Base-by-base conservation (phyloP, 2,797 vertebrate species). In the Macropodus opercularis region DNA sequence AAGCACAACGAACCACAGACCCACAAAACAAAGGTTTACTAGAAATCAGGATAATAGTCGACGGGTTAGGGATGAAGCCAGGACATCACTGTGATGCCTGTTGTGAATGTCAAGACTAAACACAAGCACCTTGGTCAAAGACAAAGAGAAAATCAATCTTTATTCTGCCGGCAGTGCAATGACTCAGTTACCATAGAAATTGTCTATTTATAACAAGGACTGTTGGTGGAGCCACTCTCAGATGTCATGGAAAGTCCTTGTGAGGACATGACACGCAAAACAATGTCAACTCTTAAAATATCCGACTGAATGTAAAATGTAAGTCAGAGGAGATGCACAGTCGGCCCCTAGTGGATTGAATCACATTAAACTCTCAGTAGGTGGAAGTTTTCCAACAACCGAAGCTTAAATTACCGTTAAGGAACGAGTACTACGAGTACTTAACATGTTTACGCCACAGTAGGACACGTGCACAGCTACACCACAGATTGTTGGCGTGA, bases 131-230 rank as follows among this genome's bases (percentile, higher is more conserved):
- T 72, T 40, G 53, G 35, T 53, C 74, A 32, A 61, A 77, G 75
- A 79, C 73, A 27, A 9, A 8, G 49, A 65, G 61, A 63, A 79
- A 81, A 82, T 81, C 80, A 58, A 81, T 87, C 84, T 66, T 52
- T 46, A 55, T 72, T 69, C 69, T 36, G 63, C 44, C 54, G 8
- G 44, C 76, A 49, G 66, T 24, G 12, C 27, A 5, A 22, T 32
- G 73, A 67, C 73, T 72, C 26, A 2, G 76, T 74, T 65, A 39
- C 82, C 71, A 72, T 75, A 73, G 77, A 81, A 82, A 79, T 44
- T 27, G 41, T 77, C 85, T 87, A 87, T 89, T 86, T 85, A 84
- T 88, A 83, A 55, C 77, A 19, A 51, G 63, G 59, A 39, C 41
- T 22, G 71, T 42, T 39, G 75, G 43, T 41, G 23, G 57, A 63